Percentiles rank a stretch among this genome's conserved stretches.
phyloP scores from a whole-genome alignment of 2,888 invertebrate genomes.

The Platerodrilus igneus region DNA sequence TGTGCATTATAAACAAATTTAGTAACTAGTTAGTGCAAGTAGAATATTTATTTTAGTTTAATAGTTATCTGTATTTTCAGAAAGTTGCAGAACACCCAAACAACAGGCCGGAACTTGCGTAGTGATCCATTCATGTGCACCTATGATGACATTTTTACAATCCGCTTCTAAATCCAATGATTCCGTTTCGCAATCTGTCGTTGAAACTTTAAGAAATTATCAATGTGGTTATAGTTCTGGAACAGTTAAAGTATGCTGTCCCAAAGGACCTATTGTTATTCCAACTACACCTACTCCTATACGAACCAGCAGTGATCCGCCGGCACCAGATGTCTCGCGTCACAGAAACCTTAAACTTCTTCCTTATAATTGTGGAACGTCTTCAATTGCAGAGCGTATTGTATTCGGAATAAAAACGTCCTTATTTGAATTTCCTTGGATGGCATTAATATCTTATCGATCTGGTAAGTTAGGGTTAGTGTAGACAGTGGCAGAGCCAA shows the following conservation, averaged over 20 bases:
- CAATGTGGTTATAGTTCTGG: constrained; percentile 46
- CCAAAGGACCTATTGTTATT: constrained; percentile 27
- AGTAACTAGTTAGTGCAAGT: no score
- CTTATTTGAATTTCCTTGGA: constrained; percentile 69
- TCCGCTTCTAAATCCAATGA: no score
- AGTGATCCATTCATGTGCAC: constrained; percentile 34
- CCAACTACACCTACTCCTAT: neutral
- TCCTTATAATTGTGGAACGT: constrained; percentile 53
- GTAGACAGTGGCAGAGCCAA: neutral
- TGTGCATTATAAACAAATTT: no score
- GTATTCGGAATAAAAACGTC: constrained; percentile 56
- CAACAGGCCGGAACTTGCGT: constrained; percentile 42
- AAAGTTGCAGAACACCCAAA: constrained; percentile 43
- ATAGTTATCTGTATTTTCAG: no score
- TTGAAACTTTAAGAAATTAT: constrained; percentile 14
- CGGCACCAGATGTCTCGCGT: constrained; percentile 38
- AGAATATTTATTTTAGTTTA: no score
- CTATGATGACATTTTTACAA: constrained; percentile 25
- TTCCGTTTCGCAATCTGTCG: no score
- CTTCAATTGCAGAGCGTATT: constrained; percentile 39
- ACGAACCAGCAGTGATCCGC: no score
- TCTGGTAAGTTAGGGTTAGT: constrained; percentile 17
- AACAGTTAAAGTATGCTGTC: constrained; percentile 52
- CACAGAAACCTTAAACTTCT: constrained; percentile 42
- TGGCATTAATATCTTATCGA: constrained; percentile 64